Percentiles rank a stretch among this genome's conserved stretches.
phyloP scores from a whole-genome alignment of 2,113 vertebrate genomes.

The Megaceryle maxima region DNA sequence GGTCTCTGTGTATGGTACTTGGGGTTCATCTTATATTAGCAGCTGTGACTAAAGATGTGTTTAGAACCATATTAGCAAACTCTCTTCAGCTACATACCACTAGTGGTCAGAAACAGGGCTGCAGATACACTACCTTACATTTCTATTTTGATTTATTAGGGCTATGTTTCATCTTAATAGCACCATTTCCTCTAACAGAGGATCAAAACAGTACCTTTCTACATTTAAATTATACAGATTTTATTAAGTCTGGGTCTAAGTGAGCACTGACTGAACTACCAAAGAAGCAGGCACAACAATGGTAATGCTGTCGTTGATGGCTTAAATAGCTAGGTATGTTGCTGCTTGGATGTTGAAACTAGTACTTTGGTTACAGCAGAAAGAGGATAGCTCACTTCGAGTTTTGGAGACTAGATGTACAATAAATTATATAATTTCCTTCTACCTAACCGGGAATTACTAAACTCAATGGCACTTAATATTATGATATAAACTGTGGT shows the following conservation, averaged over 20 bases:
- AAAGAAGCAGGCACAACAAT: background rate
- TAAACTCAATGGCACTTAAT: background rate
- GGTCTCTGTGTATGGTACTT: accelerated
- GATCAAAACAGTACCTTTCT: background rate
- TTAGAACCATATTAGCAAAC: background rate
- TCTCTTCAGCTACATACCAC: background rate
- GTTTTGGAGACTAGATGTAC: background rate
- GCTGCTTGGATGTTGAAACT: background rate
- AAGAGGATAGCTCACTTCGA: background rate
- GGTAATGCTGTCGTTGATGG: background rate
- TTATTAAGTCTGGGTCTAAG: background rate
- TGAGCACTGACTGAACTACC: background rate
- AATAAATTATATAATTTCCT: background rate
- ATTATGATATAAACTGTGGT: background rate
- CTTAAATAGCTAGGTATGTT: background rate
- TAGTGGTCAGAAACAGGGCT: background rate
- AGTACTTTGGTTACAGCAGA: background rate
- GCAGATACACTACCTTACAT: background rate
- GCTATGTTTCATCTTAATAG: background rate
- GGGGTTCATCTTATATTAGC: background rate
- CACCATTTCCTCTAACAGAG: background rate
- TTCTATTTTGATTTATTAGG: background rate
- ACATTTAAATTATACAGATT: background rate
- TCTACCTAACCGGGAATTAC: background rate
- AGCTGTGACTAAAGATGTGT: background rate